A percentile compares a stretch with the other conserved stretches of the same genome.
phyloP scores from a whole-genome alignment of 1,140 invertebrate species.

The Hormaphis cornu region DNA sequence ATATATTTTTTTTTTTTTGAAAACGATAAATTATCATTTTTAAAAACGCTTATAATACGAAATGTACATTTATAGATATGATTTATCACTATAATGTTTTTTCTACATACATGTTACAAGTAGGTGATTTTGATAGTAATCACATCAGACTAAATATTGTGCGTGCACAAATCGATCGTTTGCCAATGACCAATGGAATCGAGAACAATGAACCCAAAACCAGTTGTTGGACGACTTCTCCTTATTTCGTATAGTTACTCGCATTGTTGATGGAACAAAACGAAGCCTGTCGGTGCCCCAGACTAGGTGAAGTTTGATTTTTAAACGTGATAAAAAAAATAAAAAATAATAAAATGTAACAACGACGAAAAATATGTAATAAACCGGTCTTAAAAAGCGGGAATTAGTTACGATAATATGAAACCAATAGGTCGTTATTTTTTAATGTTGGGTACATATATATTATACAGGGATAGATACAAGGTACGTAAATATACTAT shows the following conservation, averaged over 20 bases:
- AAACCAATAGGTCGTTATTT: neutral
- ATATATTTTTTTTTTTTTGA: neutral
- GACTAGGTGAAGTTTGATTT: conserved; percentile 26
- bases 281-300: neutral
- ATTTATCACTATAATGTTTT: no score
- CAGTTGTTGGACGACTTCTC: conserved; percentile 5
- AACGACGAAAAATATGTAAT: conserved; percentile 11
- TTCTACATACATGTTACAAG: no score
- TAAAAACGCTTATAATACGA: no score
- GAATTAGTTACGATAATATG: conserved; percentile 15
- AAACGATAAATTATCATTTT: no score
- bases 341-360: no score
- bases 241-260: neutral
- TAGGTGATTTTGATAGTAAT: neutral
- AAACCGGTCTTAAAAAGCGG: conserved; percentile 13
- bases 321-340: conserved; percentile 15
- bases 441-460: neutral
- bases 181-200: neutral
- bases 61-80: no score
- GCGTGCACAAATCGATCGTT: conserved; percentile 10
- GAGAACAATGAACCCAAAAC: conserved; percentile 23
- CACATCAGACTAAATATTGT: neutral
- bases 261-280: conserved; percentile 6
- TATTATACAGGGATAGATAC: neutral
- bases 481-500: no score